Evolutionary conservation across 2,888 invertebrate species (phyloP), one percentile per base, ranked within the genome.

Genomic region (Parnassius smintheus): DNA sequence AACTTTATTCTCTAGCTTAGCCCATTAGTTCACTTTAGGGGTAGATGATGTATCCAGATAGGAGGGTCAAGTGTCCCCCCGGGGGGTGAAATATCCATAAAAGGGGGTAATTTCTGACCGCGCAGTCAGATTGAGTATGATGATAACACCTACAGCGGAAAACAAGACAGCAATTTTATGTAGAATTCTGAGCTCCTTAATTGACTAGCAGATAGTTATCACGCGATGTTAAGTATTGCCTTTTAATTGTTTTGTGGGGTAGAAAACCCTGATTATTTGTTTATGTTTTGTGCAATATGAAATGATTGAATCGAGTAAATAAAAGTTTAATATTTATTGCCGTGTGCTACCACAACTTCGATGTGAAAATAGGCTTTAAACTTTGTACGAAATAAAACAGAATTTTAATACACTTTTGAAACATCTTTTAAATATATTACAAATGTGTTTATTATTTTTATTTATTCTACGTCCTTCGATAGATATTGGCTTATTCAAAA

Each of bases 11-110:
- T 72, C 62, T 63, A 77, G 83, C 80, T 81, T 76, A 75, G 75
- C 75, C 83, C 90, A 90, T 91, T 90, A 89, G 86, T 82, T 82
- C 80, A 82, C 80, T 86, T 83, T 82, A 84, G 86, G 90, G 90
- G 91, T 88, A 86, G 89, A 91, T 91, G 91, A 90, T 90, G 90
- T 88, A 77, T 88, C 83, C 81, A 89, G 89, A 90, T 89, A 86
- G 59, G 78, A 76, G 84, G 89, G 90, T 91, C 90, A 90, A 91
- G 89, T 90, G 89, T 90, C 88, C 88, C 88, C 88, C 88, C 77
- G 70, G 86, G 86, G 89, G 90, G 89, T 77, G 80, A 82, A 89
- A 89, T 88, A 86, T 88, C 83, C 89, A 90, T 90, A 90, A 90
- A 87, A 81, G 84, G 88, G 86, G 87, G 86, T 83, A 84, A 87